These are phyloP conservation scores for Seira musarum DNA, from an alignment of 2,888 invertebrate species.

Conservation along the genomic window DNA sequence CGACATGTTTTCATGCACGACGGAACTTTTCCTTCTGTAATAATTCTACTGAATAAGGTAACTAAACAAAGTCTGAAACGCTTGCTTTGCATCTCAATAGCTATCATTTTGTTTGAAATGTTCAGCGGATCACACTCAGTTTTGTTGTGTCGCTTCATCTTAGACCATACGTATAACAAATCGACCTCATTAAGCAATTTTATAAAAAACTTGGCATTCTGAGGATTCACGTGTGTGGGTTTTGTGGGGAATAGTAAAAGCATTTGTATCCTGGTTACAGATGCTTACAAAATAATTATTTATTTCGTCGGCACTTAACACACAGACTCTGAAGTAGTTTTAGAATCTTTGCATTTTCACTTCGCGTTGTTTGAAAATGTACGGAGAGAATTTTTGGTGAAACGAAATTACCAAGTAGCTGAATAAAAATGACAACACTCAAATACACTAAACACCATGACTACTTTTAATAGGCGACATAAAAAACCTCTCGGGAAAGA, in stretches of 20 bases:
- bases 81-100: no score
- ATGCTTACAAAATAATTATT: constrained; percentile 36
- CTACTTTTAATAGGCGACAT: no score
- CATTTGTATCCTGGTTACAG: background rate
- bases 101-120: background rate
- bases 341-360: no score
- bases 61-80: background rate
- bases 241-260: background rate
- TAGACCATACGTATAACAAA: background rate
- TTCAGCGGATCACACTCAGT: background rate
- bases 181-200: background rate
- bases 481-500: no score
- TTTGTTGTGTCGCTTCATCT: background rate
- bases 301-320: background rate
- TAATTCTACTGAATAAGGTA: constrained; percentile 16
- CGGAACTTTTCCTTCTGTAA: constrained; percentile 17
- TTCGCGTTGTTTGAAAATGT: no score
- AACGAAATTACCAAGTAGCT: no score
- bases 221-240: background rate
- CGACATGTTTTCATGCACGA: background rate
- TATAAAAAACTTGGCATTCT: no score
- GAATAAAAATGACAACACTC: no score
- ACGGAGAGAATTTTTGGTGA: no score
- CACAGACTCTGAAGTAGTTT: no score
- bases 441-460: no score